phyloP scores from a whole-genome alignment of 2,797 vertebrate genomes.

The Ptychobarbus kaznakovi region DNA sequence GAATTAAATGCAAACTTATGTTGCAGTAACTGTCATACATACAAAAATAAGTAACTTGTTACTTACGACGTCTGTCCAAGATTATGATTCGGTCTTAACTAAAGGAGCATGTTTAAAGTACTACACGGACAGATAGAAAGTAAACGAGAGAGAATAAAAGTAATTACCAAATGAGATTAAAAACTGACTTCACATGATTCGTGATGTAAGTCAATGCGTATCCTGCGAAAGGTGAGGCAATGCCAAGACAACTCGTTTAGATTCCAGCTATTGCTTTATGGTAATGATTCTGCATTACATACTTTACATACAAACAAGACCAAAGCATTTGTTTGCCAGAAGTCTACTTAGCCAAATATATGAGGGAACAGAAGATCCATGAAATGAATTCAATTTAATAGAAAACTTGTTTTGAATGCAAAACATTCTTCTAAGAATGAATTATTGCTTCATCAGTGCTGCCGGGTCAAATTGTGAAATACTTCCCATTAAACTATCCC shows the following conservation, averaged over 20 bases:
- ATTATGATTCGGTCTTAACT: not conserved
- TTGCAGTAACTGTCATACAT: not conserved
- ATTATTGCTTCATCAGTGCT: not conserved
- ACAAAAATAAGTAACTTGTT: not conserved
- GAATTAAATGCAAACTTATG: conserved; percentile 13
- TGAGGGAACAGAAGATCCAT: not conserved
- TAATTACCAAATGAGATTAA: conserved; percentile 33
- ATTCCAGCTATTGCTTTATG: not conserved
- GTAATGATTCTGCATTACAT: not conserved
- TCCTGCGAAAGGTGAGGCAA: not conserved
- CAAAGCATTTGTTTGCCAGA: conserved; percentile 9
- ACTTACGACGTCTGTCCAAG: not conserved
- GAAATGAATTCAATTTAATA: not conserved
- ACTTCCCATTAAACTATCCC: not conserved
- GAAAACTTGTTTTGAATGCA: not conserved
- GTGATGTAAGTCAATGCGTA: not conserved
- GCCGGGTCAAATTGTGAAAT: not conserved
- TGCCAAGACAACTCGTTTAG: not conserved
- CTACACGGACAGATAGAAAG: not conserved
- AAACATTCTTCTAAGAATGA: not conserved
- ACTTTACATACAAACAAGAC: not conserved
- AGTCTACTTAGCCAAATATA: conserved; percentile 5
- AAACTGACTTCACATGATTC: not conserved
- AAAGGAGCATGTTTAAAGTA: not conserved
- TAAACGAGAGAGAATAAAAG: not conserved